Conservation (phyloP, 2,113 vertebrate genomes). For the Aplodontia rufa region DNA sequence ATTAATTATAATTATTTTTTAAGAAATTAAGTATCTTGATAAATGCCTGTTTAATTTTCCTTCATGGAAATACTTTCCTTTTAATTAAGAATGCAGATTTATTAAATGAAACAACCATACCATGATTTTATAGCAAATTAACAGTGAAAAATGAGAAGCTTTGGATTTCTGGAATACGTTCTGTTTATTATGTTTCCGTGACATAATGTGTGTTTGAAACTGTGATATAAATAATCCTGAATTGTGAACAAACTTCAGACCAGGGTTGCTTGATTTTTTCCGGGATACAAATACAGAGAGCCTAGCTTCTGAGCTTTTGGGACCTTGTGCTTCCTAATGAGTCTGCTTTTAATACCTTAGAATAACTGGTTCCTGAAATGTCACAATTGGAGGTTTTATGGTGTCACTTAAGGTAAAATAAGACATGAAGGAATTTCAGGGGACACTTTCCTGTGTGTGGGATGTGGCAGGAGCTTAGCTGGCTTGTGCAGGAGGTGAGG, state of each 20-base stretch:
- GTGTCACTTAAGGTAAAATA: slow-evolving; percentile 61
- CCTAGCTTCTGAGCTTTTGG: not conserved
- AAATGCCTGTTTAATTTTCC: slow-evolving; percentile 47
- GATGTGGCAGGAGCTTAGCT: not conserved
- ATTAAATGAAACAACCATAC: not conserved
- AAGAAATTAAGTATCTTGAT: slow-evolving; percentile 13
- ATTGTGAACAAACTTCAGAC: not conserved
- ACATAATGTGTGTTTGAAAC: not conserved
- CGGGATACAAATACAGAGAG: slow-evolving; percentile 44
- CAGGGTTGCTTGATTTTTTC: not conserved
- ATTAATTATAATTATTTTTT: slow-evolving; percentile 40
- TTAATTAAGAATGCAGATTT: not conserved
- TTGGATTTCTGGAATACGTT: not conserved
- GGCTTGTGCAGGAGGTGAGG: not conserved
- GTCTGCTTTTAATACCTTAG: slow-evolving; percentile 11
- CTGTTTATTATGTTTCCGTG: not conserved
- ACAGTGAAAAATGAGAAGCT: not conserved
- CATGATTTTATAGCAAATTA: not conserved
- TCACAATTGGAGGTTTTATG: slow-evolving; percentile 23
- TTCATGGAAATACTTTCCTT: slow-evolving; percentile 11
- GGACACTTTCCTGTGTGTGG: not conserved
- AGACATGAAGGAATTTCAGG: slow-evolving; percentile 55
- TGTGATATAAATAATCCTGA: not conserved
- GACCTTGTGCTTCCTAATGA: not conserved
- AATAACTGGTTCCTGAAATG: slow-evolving; percentile 48